phyloP scores from a whole-genome alignment of 2,797 vertebrate species.

The Rallus crepitans region DNA sequence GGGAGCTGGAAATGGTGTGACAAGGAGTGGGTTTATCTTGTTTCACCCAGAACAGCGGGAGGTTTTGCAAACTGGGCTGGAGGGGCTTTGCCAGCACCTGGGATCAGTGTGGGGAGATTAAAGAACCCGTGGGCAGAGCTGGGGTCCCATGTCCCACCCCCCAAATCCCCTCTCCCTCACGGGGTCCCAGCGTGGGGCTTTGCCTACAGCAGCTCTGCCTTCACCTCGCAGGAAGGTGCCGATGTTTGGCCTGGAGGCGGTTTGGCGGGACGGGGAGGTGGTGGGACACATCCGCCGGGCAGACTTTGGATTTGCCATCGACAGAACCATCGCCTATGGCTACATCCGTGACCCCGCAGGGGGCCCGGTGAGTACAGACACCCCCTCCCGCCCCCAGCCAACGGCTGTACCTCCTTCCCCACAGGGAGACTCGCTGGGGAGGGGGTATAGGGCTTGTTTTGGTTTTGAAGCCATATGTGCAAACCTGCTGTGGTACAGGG shows the following conservation, averaged over 20 bases:
- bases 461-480: rapidly evolving
- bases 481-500: rapidly evolving
- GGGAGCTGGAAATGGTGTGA: neutral
- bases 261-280: conserved; percentile 88
- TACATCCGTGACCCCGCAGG: conserved; percentile 89
- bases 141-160: rapidly evolving
- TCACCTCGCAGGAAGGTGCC: conserved; percentile 86
- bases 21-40: neutral
- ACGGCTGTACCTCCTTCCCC: rapidly evolving
- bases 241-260: conserved; percentile 93
- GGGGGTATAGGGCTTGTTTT: rapidly evolving
- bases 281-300: conserved; percentile 91
- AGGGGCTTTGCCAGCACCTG: neutral
- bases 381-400: rapidly evolving
- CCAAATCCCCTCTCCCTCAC: rapidly evolving
- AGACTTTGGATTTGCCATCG: conserved; percentile 89
- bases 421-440: rapidly evolving
- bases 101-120: rapidly evolving
- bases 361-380: conserved; percentile 83
- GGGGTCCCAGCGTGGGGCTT: rapidly evolving
- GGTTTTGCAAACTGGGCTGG: neutral
- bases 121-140: neutral
- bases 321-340: conserved; percentile 92
- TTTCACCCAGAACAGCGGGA: neutral
- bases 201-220: neutral